These are phyloP conservation scores for Lordiphosa mommai DNA, from an alignment of 1,140 invertebrate genomes.

Conservation along the genomic window DNA sequence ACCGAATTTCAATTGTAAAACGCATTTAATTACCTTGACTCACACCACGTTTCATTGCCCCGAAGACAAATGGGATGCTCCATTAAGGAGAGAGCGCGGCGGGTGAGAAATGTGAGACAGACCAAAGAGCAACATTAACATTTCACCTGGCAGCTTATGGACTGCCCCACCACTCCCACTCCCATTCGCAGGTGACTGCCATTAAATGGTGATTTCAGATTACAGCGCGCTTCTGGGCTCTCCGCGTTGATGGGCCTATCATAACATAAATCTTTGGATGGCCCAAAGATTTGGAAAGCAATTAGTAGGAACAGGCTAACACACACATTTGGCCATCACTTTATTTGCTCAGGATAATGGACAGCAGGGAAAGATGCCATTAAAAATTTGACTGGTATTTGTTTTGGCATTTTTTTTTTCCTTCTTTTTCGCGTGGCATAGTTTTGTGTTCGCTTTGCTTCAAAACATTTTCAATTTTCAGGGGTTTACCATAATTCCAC, in stretches of 20 bases:
- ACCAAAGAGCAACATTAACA: conserved; percentile 47
- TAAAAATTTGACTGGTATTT: conserved; percentile 53
- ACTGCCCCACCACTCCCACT: neutral
- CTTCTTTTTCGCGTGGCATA: conserved; percentile 1
- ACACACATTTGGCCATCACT: conserved; percentile 31
- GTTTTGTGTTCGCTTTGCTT: conserved; percentile 6
- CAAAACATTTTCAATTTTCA: conserved; percentile 4
- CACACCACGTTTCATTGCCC: neutral
- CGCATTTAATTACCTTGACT: conserved; percentile 60
- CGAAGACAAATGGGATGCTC: conserved; percentile 56
- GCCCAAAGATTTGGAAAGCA: conserved; percentile 65
- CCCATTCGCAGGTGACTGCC: conserved; percentile 14
- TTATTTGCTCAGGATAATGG: conserved; percentile 62
- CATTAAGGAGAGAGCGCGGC: conserved; percentile 43
- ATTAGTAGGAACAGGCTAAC: conserved; percentile 47
- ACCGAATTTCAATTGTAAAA: conserved; percentile 65
- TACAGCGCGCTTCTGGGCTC: conserved; percentile 49
- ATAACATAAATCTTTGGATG: conserved; percentile 64
- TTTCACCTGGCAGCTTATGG: conserved; percentile 28
- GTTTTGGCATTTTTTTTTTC: neutral
- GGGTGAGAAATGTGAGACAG: conserved; percentile 23
- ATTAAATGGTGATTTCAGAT: conserved; percentile 62
- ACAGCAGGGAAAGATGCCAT: conserved; percentile 36
- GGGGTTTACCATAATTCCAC: conserved; percentile 1
- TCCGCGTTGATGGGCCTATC: conserved; percentile 51